A percentile compares a stretch with the other conserved stretches of the same genome.
These are phyloP conservation scores for Albula goreensis DNA, from an alignment of 2,113 vertebrate species.

Conservation along the genomic window DNA sequence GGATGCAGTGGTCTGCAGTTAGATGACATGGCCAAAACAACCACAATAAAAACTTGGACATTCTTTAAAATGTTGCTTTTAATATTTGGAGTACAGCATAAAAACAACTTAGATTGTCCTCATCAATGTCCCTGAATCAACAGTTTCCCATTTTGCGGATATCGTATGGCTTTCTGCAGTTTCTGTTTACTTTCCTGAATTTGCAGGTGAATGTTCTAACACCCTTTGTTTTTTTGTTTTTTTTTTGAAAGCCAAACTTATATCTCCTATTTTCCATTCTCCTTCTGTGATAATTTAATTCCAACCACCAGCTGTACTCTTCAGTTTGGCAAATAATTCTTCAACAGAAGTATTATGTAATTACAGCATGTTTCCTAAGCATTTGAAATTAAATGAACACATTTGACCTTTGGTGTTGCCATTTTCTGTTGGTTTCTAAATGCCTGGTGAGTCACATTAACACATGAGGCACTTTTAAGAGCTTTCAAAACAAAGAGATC, in stretches of 20 bases:
- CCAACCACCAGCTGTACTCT: not conserved
- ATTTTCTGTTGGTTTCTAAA: not conserved
- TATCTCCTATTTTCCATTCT: not conserved
- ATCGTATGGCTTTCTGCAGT: not conserved
- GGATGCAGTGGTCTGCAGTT: not conserved
- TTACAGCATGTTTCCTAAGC: too few relatives aligned
- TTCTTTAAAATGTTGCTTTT: not conserved
- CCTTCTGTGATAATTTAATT: not conserved
- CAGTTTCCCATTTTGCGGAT: not conserved
- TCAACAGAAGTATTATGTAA: not conserved
- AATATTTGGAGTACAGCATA: slow-evolving; percentile 7
- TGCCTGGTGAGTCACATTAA: not conserved
- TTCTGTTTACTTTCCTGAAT: not conserved
- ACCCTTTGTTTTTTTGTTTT: not conserved
- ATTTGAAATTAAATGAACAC: too few relatives aligned
- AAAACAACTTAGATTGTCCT: not conserved
- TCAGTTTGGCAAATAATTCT: not conserved
- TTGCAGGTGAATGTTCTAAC: not conserved
- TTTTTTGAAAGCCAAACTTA: not conserved
- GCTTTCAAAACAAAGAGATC: not conserved
- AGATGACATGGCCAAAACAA: not conserved
- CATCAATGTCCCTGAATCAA: not conserved
- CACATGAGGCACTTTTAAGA: not conserved
- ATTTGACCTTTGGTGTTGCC: too few relatives aligned
- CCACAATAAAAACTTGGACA: not conserved